Base-by-base conservation (phyloP, 2,888 invertebrate species). In the Chrysopilus asiliformis region DNA sequence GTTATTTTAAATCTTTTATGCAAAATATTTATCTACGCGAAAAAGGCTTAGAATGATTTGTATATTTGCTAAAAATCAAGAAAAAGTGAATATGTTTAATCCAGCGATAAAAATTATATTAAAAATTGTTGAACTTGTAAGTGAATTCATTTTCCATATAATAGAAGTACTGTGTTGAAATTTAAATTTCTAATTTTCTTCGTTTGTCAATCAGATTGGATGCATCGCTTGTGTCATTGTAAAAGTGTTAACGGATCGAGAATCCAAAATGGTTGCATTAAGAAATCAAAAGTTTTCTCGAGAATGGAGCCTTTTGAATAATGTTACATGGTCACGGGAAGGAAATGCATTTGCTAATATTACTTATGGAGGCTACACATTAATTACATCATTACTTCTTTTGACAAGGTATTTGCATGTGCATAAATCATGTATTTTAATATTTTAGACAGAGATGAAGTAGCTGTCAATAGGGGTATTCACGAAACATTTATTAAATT, bases 341-440 rank as follows among this genome's bases (percentile, higher is more conserved):
- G 45, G 49, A 24, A 47, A 44, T 37, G 45, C 49, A 29, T 48
- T 48, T 42, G 47, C 47, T 9, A 47, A 45, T 43, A 38, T 48
- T n/a, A 48, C 48, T 4, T 48, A 46, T 38, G 49, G 49, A 29
- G 47, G 47, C 15, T 49, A 43, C 29, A 43, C 46, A 7, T 38
- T 49, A 19, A 48, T 49, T 18, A 47, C 46, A 20, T 36, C 44
- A 18, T 29, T 49, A 8, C 38, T 49, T 33, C 37, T 46, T 33
- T 44, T 49, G 27, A 41, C 45, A 28, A 46, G 47, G 49, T 49
- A 22, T 22, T n/a, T n/a, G n/a, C n/a, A n/a, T n/a, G n/a, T n/a
- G n/a, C n/a, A n/a, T n/a, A n/a, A 22, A 22, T 22, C 10, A 22
- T 8, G 10, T 8, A 22, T 22, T 22, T 22, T 22, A 22, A 7